Conservation (phyloP, 2,888 invertebrate genomes). For the Nematopogon swammerdamellus region DNA sequence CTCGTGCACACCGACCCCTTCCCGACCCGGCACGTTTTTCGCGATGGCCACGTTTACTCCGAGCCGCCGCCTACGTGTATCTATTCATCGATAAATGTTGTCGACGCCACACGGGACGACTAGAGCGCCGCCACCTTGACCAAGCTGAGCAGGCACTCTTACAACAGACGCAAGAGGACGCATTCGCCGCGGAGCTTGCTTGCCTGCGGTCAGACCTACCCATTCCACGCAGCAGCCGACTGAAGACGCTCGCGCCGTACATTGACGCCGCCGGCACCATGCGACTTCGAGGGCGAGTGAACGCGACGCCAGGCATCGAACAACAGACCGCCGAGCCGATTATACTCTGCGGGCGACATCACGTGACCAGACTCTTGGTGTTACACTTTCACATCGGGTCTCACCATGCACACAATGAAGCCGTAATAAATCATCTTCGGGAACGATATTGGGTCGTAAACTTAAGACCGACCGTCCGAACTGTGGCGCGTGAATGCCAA, state of each 20-base stretch:
- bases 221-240: not conserved
- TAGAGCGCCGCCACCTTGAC: not conserved
- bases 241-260: not conserved
- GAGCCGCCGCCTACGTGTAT: not conserved
- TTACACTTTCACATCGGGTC: conserved; percentile 2
- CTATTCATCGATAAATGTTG: not conserved
- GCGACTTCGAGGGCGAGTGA: conserved; percentile 3
- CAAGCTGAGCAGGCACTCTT: not conserved
- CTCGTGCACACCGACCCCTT: not conserved
- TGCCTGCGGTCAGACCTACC: not conserved
- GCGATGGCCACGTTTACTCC: not conserved
- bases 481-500: not conserved
- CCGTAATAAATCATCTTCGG: conserved; percentile 8
- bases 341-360: conserved; percentile 9
- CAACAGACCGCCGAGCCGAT: conserved; percentile 2
- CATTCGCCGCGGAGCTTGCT: not conserved
- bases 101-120: not conserved
- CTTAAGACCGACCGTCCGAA: conserved; percentile 5
- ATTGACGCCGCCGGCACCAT: not conserved
- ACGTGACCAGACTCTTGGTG: conserved; percentile 6
- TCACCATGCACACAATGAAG: conserved; percentile 7
- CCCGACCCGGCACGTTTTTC: not conserved
- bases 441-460: conserved; percentile 7
- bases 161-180: not conserved
- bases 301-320: not conserved